Evolutionary conservation across 2,797 vertebrate genomes (phyloP).

Genomic region (Benthosema pterotum): DNA sequence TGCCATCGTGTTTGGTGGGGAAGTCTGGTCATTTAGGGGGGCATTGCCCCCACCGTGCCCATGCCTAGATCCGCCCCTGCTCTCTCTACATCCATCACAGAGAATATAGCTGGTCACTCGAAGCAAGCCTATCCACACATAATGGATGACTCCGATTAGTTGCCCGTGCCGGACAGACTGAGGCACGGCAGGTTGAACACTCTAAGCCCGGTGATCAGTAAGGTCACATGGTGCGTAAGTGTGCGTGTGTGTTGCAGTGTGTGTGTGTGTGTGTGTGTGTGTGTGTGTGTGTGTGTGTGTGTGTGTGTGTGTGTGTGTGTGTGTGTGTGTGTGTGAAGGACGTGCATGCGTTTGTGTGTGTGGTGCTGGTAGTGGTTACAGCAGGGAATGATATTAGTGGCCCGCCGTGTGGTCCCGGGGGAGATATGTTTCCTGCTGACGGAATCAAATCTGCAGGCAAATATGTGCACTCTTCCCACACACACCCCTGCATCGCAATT

Average conservation of each 20-base stretch:
- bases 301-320: background rate
- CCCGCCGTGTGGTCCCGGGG: conserved; percentile 49
- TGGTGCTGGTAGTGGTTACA: conserved; percentile 18
- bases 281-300: background rate
- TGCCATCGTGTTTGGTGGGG: too few species aligned
- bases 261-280: too few species aligned
- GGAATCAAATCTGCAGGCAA: conserved; percentile 57
- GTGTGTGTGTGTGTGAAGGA: background rate
- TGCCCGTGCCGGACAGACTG: conserved; percentile 41
- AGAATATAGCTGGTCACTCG: conserved; percentile 63
- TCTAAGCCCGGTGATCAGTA: conserved; percentile 63
- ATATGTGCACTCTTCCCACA: conserved; percentile 32
- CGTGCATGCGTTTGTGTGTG: conserved; percentile 5
- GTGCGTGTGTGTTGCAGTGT: too few species aligned
- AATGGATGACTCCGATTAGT: conserved; percentile 72
- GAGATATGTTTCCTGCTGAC: conserved; percentile 61
- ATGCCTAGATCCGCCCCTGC: too few species aligned
- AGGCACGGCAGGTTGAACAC: conserved; percentile 35
- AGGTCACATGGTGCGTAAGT: conserved; percentile 36
- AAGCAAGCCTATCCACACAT: conserved; percentile 56
- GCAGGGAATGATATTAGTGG: conserved; percentile 59
- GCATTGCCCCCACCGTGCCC: too few species aligned
- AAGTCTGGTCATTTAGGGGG: too few species aligned
- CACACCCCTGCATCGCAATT: conserved; percentile 24
- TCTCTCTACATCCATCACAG: conserved; percentile 62